Base-by-base conservation (phyloP, 1,140 invertebrate species). In the Lerema accius region DNA sequence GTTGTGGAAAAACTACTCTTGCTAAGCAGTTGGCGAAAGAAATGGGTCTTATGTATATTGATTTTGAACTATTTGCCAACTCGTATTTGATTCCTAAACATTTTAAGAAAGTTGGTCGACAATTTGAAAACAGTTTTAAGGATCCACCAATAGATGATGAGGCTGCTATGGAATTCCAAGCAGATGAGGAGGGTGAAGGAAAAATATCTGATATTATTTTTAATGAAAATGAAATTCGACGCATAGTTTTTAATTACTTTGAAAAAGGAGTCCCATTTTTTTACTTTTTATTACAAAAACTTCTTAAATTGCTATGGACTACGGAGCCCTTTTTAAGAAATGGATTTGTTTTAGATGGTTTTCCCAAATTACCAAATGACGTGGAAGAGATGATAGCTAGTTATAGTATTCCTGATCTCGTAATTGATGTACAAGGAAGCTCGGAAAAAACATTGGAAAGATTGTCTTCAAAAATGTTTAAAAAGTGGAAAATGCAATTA, bases 321-420 rank as follows among this genome's bases (percentile, higher is more conserved):
- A 58, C 91, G 40, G 65, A 86, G 40, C 91, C 92, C 2, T 91
- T 81, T 72, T 70, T 65, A 40, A 60, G 49, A n/a, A 77, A 61
- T 17, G 92, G 92, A 14, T 78, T 93, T 67, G 81, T 93, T n/a
- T 65, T 94, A 19, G 92, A 93, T 73, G 91, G 90, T 43, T 94
- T 92, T 81, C 93, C 93, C 9, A 91, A 85, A 67, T 76, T 86
- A 26, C 68, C 83, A 6, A 68, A 69, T 49, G 92, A 94, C 76
- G 69, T 92, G 5, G 84, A 92, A 45, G 76, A 86, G 16, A 92
- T 93, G 84, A 28, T 89, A 13, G 37, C 78, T 14, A 67, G 83
- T 66, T 91, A 76, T 73, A 71, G 87, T 17, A 89, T 94, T 19
- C 93, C 93, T 7, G 92, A 94, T 72, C 49, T 93, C 42, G 69